Conservation (phyloP, 2,113 vertebrate genomes). For the Sporophila hypoxantha region DNA sequence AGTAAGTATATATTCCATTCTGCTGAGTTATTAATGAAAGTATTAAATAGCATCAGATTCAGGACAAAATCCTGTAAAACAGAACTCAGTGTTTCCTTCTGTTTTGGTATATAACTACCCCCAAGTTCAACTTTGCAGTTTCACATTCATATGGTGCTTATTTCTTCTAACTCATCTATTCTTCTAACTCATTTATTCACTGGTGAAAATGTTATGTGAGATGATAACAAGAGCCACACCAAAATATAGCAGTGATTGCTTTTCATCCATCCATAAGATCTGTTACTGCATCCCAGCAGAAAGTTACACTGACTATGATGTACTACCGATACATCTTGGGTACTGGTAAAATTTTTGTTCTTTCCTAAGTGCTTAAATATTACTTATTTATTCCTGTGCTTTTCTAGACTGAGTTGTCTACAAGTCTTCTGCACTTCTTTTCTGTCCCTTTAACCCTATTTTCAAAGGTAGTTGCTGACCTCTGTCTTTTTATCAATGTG, state of each 20-base stretch:
- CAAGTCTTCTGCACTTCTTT: not conserved
- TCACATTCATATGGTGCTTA: not conserved
- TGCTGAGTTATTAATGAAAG: not conserved
- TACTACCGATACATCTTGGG: not conserved
- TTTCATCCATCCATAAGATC: not conserved
- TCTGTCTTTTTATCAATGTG: not conserved
- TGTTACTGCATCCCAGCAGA: not conserved
- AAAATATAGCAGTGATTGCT: not conserved
- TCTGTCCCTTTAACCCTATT: not conserved
- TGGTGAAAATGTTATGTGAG: not conserved
- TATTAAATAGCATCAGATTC: not conserved
- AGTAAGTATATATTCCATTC: not conserved
- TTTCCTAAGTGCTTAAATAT: not conserved
- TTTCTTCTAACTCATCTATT: not conserved
- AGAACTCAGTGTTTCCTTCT: not conserved
- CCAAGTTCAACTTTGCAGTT: not conserved
- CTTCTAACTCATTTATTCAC: not conserved
- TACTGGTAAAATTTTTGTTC: not conserved
- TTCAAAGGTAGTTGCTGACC: not conserved
- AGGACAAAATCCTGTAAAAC: not conserved
- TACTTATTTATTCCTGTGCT: not conserved
- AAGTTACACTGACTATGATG: rapidly evolving
- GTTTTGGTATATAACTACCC: not conserved
- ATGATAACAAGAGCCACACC: not conserved
- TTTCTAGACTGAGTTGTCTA: not conserved